Conservation (phyloP, 2,888 invertebrate genomes). For the Steromphala cineraria region DNA sequence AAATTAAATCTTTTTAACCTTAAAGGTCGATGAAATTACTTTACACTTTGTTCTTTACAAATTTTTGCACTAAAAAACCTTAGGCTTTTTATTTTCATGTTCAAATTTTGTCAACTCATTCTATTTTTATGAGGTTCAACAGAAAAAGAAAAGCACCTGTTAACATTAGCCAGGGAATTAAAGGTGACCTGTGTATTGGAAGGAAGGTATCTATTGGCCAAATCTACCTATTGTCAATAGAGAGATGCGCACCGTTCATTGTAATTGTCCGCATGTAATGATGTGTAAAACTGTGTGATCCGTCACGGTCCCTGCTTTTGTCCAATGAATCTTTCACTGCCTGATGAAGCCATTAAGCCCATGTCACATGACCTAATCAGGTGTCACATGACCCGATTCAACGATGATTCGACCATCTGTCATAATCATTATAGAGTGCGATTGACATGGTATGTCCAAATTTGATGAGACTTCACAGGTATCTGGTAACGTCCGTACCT, state of each 20-base stretch:
- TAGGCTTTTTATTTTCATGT: too few relatives aligned
- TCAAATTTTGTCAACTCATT: too few relatives aligned
- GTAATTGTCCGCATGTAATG: background rate
- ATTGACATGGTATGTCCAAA: conserved; percentile 8
- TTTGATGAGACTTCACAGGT: conserved; percentile 4
- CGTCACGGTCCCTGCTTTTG: background rate
- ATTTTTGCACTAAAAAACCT: too few relatives aligned
- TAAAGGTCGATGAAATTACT: too few relatives aligned
- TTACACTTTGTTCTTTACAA: too few relatives aligned
- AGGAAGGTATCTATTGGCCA: too few relatives aligned
- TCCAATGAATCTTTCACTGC: background rate
- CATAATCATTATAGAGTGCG: background rate
- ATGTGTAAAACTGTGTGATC: background rate
- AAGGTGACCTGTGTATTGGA: background rate
- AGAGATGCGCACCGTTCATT: background rate
- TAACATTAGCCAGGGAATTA: background rate
- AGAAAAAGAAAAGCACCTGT: background rate
- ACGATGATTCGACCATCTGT: conserved; percentile 6
- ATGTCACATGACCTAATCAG: conserved; percentile 11
- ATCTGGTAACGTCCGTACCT: background rate
- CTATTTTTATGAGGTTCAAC: too few relatives aligned
- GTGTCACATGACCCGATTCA: conserved; percentile 13
- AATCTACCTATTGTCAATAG: background rate
- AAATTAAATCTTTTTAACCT: too few relatives aligned
- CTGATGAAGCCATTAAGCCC: conserved; percentile 11